phyloP scores from a whole-genome alignment of 2,888 invertebrate species.

The Neuroscelio doddi region DNA sequence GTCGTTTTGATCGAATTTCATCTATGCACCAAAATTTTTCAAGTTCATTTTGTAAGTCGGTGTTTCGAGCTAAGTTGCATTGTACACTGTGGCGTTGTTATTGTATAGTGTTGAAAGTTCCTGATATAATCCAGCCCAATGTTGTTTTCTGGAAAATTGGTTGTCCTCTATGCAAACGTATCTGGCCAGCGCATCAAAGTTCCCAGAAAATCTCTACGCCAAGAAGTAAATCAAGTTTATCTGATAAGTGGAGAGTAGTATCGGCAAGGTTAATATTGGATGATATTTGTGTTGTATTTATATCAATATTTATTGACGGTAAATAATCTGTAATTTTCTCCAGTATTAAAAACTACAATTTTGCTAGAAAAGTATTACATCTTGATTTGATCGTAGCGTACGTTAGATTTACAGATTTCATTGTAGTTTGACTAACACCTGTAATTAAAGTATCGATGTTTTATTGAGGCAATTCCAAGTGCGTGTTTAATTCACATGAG shows the following conservation, averaged over 20 bases:
- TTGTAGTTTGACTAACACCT: slow-evolving; percentile 5
- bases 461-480: background rate
- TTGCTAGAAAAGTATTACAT: background rate
- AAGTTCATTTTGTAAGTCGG: slow-evolving; percentile 4
- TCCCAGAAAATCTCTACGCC: slow-evolving; percentile 12
- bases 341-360: background rate
- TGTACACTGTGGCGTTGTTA: background rate
- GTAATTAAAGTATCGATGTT: slow-evolving; percentile 1
- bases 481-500: background rate
- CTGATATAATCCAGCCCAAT: slow-evolving; percentile 11
- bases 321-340: slow-evolving; percentile 11
- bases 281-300: background rate
- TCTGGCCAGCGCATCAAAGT: slow-evolving; percentile 14
- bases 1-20: slow-evolving; percentile 1
- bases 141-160: slow-evolving; percentile 18
- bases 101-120: background rate
- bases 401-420: background rate
- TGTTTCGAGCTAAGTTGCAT: background rate
- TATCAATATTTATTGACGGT: background rate
- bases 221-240: slow-evolving; percentile 11
- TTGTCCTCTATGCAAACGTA: background rate
- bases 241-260: slow-evolving; percentile 3
- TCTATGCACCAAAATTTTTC: slow-evolving; percentile 30
- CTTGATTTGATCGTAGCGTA: background rate
- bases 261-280: slow-evolving; percentile 9